A percentile compares a stretch with the other conserved stretches of the same genome.
Evolutionary conservation across 2,888 invertebrate genomes (phyloP).

Genomic region (Epiblema foenella): DNA sequence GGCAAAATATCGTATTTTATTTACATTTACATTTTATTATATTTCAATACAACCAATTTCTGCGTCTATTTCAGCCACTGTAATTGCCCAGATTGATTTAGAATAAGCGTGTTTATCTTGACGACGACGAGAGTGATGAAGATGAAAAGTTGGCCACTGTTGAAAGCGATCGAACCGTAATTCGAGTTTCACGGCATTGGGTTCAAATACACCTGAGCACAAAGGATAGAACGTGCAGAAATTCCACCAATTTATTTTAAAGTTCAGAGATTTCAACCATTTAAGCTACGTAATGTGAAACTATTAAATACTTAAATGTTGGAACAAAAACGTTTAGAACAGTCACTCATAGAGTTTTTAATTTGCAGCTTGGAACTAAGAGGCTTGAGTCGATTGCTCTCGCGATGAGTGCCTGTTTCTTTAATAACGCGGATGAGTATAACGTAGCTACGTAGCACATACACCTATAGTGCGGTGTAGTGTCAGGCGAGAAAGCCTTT

Average conservation of each 20-base stretch:
- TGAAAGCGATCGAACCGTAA: background rate
- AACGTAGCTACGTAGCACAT: slow-evolving; percentile 41
- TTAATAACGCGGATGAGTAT: slow-evolving; percentile 64
- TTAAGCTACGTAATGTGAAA: background rate
- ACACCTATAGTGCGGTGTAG: slow-evolving; percentile 50
- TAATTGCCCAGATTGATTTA: background rate
- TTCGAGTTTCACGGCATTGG: slow-evolving; percentile 12
- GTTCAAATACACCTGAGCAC: background rate
- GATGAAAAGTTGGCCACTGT: no score
- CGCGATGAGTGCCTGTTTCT: slow-evolving; percentile 51
- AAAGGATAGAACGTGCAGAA: slow-evolving; percentile 4
- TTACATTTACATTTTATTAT: no score
- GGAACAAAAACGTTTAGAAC: background rate
- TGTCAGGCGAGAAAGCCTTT: slow-evolving; percentile 72
- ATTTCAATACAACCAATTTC: no score
- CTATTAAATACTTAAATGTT: slow-evolving; percentile 9
- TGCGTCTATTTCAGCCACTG: background rate
- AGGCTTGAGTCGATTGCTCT: slow-evolving; percentile 48
- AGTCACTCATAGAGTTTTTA: slow-evolving; percentile 26
- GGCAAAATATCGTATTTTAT: no score
- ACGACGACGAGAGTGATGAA: no score
- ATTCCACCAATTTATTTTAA: slow-evolving; percentile 14
- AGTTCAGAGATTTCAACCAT: slow-evolving; percentile 3
- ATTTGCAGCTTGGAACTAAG: slow-evolving; percentile 44
- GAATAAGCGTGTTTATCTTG: background rate